Percentiles rank a stretch among this genome's conserved stretches.
These are phyloP conservation scores for Nannoperca obscura DNA, from an alignment of 2,797 vertebrate species.

Conservation along the genomic window DNA sequence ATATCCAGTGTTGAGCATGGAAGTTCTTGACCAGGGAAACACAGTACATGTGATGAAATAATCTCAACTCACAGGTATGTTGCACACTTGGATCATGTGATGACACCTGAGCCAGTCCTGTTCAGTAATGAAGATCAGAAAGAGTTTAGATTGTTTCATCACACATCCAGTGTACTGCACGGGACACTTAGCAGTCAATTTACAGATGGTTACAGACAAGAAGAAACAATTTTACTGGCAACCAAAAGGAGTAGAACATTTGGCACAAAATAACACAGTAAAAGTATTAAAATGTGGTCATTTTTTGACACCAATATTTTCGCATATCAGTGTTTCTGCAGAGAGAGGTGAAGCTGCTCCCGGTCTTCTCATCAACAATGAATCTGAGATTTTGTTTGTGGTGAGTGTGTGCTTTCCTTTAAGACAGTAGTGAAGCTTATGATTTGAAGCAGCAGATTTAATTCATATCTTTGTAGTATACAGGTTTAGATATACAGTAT, in stretches of 20 bases:
- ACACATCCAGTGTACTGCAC: no score
- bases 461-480: rapidly evolving
- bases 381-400: neutral
- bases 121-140: no score
- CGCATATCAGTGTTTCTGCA: neutral
- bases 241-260: neutral
- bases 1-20: neutral
- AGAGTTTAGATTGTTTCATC: no score
- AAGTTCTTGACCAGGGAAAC: no score
- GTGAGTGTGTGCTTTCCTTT: neutral
- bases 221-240: no score
- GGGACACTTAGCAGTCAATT: no score
- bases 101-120: no score
- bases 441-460: neutral
- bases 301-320: neutral
- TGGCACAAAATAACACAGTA: neutral
- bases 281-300: neutral
- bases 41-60: no score
- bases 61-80: no score
- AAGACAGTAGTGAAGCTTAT: neutral
- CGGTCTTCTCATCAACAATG: neutral
- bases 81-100: no score
- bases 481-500: conserved; percentile 47
- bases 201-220: no score
- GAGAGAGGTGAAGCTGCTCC: neutral